Base-by-base conservation (phyloP, 2,888 invertebrate genomes). In the Eupithecia subfuscata region DNA sequence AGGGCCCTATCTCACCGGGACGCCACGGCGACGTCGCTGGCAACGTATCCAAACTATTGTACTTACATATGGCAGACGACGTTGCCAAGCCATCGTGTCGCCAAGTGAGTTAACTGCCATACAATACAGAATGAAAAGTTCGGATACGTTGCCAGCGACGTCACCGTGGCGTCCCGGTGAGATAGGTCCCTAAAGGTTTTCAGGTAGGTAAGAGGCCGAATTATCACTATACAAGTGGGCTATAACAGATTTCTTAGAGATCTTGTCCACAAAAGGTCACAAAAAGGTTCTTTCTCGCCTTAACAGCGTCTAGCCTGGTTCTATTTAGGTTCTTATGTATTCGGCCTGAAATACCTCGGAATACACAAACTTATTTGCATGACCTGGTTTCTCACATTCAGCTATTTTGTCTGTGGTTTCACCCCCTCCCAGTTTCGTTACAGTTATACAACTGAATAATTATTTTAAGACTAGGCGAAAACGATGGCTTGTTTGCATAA, bases 371-470 rank as follows among this genome's bases (percentile, higher is more conserved):
- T 43, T 70, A 60, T 71, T 67, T 69, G 69, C 37, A 12, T 69
- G 69, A 71, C 68, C 76, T 74, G 43, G 67, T 69, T 71, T 48
- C 48, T 70, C 52, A 64, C 48, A 48, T 74, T 45, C 68, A 56
- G 16, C 60, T 69, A 63, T 56, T 43, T 69, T 30, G 2, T 11
- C 56, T 56, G 72, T 16, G 43, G 48, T 67, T 73, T 56, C 18
- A 45, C 7, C 34, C 64, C 22, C 4, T 40, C n/a, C n/a, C 12
- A 67, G 22, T 34, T n/a, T 22, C 22, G 12, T 14, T 60, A 60
- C 14, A 25, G 14, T 25, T 60, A 60, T 22, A 22, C 22, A n/a
- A 60, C 25, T 14, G 25, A 25, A 60, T 60, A 25, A 60, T 25
- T 60, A 60, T 56, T 22, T 56, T 60, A 1, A 25, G 25, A 60